Evolutionary conservation across 2,113 vertebrate genomes (phyloP).

Genomic region (Castor canadensis): DNA sequence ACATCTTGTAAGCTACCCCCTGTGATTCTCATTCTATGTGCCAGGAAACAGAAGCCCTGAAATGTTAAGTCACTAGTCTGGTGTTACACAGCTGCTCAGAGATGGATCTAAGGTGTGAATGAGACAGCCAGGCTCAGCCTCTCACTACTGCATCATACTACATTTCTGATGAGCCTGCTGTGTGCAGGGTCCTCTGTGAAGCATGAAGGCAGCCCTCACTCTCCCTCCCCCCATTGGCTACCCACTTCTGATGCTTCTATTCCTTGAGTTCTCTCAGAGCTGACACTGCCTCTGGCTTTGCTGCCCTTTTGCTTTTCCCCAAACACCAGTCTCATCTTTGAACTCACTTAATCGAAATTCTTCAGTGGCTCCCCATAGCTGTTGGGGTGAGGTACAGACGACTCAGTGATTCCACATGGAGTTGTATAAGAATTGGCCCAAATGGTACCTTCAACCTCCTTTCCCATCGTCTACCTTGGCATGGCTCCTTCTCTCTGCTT

Average conservation of each 20-base stretch:
- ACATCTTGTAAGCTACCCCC: not conserved
- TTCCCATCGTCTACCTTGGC: not conserved
- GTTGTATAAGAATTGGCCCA: not conserved
- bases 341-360: not conserved
- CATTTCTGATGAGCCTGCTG: not conserved
- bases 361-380: not conserved
- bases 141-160: not conserved
- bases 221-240: not conserved
- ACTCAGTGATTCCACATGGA: not conserved
- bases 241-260: not conserved
- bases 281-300: not conserved
- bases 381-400: not conserved
- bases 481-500: not conserved
- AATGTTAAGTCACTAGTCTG: not conserved
- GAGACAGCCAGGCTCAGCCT: not conserved
- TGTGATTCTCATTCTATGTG: not conserved
- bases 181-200: not conserved
- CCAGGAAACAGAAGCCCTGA: constrained; percentile 16
- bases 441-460: not conserved
- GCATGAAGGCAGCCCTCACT: not conserved
- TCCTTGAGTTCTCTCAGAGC: not conserved
- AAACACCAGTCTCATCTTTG: not conserved
- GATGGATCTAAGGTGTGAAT: not conserved
- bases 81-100: not conserved
- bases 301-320: not conserved